Conservation (phyloP, 2,888 invertebrate genomes). For the Agrochola lychnidis region DNA sequence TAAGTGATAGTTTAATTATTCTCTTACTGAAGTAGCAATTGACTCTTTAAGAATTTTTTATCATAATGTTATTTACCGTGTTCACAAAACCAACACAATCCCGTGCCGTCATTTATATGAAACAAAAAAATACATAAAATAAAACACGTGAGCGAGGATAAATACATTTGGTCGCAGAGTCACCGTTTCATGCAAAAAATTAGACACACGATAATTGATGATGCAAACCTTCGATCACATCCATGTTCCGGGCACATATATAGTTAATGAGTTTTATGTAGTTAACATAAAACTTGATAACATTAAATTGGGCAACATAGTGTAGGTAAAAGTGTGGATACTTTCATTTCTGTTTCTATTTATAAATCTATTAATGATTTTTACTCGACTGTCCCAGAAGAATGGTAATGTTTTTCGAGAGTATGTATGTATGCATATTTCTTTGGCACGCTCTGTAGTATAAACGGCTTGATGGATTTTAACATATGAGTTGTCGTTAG, state of each 20-base stretch:
- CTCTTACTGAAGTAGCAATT: conserved; percentile 14
- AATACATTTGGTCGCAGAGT: conserved; percentile 19
- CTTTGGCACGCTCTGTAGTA: too few species aligned
- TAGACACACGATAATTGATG: conserved; percentile 76
- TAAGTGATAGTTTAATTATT: background rate
- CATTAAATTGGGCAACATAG: background rate
- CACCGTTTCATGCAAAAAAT: conserved; percentile 63
- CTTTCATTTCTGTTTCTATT: background rate
- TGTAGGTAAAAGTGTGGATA: background rate
- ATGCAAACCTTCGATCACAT: conserved; percentile 70
- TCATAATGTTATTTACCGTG: conserved; percentile 12
- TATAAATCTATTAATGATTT: background rate
- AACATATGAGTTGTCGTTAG: too few species aligned
- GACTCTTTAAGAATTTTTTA: conserved; percentile 3
- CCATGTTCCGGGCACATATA: conserved; percentile 7
- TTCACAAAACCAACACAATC: conserved; percentile 7
- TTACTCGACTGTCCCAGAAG: too few species aligned
- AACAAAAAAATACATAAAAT: conserved; percentile 1
- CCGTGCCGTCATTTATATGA: conserved; percentile 4
- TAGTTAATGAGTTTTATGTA: too few species aligned
- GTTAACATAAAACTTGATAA: background rate
- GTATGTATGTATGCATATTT: too few species aligned
- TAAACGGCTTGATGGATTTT: too few species aligned
- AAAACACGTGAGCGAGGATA: conserved; percentile 38
- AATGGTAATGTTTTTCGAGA: too few species aligned